phyloP scores from a whole-genome alignment of 2,888 invertebrate species.

The Amaurobius ferox region DNA sequence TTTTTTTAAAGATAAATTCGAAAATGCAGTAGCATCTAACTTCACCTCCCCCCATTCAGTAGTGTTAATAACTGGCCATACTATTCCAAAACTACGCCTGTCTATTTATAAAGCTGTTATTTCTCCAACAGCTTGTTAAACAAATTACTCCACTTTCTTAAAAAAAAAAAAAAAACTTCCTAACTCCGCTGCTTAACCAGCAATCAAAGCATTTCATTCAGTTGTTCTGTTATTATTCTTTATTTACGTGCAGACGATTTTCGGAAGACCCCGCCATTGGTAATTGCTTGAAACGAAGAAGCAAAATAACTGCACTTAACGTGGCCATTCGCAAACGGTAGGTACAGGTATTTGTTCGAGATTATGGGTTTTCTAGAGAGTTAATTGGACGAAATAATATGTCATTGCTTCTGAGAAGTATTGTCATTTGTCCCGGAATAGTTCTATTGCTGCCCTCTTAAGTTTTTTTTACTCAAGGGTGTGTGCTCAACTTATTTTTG shows the following conservation, averaged over 20 bases:
- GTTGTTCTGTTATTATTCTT: slow-evolving; percentile 46
- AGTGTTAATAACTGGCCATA: not conserved
- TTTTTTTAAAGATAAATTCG: too few species aligned
- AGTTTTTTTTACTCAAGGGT: slow-evolving; percentile 28
- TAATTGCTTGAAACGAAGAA: slow-evolving; percentile 55
- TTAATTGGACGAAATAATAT: slow-evolving; percentile 70
- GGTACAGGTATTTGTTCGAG: slow-evolving; percentile 62
- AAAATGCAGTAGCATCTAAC: slow-evolving; percentile 2
- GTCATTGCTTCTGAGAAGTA: slow-evolving; percentile 63
- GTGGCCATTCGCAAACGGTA: slow-evolving; percentile 49
- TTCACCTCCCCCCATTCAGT: not conserved
- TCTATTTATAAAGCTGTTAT: slow-evolving; percentile 52
- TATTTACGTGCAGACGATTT: slow-evolving; percentile 35
- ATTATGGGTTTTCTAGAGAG: slow-evolving; percentile 60
- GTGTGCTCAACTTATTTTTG: slow-evolving; percentile 39
- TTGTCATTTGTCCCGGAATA: slow-evolving; percentile 63
- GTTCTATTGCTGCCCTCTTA: slow-evolving; percentile 11
- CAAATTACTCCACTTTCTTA: slow-evolving; percentile 47
- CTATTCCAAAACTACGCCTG: slow-evolving; percentile 6
- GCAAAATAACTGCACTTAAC: slow-evolving; percentile 57
- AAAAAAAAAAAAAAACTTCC: slow-evolving; percentile 33
- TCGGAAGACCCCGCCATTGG: slow-evolving; percentile 20
- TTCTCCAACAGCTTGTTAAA: slow-evolving; percentile 50
- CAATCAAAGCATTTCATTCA: slow-evolving; percentile 47
- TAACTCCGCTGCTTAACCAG: slow-evolving; percentile 32